Percentiles rank a stretch among this genome's conserved stretches.
phyloP scores from a whole-genome alignment of 2,113 vertebrate species.

The Elephantulus edwardii region DNA sequence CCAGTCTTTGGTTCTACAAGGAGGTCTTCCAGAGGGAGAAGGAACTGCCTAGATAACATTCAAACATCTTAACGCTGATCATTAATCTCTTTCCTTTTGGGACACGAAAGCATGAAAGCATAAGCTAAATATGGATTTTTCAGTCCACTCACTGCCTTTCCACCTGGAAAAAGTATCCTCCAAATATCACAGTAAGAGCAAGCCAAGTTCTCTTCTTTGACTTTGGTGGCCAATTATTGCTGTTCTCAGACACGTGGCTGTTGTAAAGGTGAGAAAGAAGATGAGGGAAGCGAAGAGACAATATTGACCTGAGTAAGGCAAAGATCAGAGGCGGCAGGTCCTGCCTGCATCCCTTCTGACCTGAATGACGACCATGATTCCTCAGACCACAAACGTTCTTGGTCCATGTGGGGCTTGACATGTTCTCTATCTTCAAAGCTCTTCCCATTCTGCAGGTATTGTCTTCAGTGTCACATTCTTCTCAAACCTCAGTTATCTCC shows the following conservation, averaged over 20 bases:
- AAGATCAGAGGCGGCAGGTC: not conserved
- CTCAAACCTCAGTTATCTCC: not conserved
- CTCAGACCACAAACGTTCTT: not conserved
- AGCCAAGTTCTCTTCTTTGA: not conserved
- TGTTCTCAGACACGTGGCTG: not conserved
- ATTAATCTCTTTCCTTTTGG: not conserved
- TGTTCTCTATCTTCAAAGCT: rapidly evolving
- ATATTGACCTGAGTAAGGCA: not conserved
- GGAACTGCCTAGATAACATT: not conserved
- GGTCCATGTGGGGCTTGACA: not conserved
- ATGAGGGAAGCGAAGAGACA: not conserved
- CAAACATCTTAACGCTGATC: not conserved
- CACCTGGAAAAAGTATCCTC: not conserved
- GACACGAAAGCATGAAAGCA: not conserved
- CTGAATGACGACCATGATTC: not conserved
- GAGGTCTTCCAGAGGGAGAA: not conserved
- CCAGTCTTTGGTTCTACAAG: not conserved
- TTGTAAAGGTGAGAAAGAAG: not conserved
- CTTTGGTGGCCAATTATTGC: not conserved
- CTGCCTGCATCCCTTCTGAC: not conserved
- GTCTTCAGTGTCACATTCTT: not conserved
- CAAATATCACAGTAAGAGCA: not conserved
- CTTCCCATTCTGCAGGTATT: not conserved
- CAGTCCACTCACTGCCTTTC: not conserved
- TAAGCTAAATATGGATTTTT: not conserved